A percentile compares a stretch with the other conserved stretches of the same genome.
Conservation (phyloP, 2,797 vertebrate genomes). For the Gallinago stenura region DNA sequence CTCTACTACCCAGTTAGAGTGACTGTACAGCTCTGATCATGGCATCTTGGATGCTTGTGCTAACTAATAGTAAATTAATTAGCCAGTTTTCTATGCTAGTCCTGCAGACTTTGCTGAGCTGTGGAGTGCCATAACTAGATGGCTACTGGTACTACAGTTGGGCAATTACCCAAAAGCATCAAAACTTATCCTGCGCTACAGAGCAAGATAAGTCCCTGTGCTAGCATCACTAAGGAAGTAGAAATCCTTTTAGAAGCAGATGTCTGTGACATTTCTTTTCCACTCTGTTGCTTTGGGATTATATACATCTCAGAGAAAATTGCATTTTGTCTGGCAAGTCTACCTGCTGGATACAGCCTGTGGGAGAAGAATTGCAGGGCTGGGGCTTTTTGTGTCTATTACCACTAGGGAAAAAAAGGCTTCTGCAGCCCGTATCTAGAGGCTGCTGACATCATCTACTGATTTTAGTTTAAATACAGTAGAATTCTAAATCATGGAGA, state of each 20-base stretch:
- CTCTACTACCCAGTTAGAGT: not conserved
- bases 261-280: fast-evolving
- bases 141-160: not conserved
- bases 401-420: not conserved
- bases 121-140: not conserved
- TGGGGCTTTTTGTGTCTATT: not conserved
- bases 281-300: not conserved
- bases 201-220: not conserved
- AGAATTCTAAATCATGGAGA: not conserved
- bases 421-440: not conserved
- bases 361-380: not conserved
- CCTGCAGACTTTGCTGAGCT: not conserved
- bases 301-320: not conserved
- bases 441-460: not conserved
- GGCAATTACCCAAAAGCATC: not conserved
- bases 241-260: not conserved
- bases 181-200: fast-evolving
- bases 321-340: not conserved
- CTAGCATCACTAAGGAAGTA: not conserved
- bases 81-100: not conserved
- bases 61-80: not conserved
- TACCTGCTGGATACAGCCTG: not conserved
- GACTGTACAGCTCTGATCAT: not conserved
- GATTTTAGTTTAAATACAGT: not conserved
- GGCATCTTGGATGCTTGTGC: not conserved